Base-by-base conservation (phyloP, 1,140 invertebrate species). In the Cheumatopsyche charites region DNA sequence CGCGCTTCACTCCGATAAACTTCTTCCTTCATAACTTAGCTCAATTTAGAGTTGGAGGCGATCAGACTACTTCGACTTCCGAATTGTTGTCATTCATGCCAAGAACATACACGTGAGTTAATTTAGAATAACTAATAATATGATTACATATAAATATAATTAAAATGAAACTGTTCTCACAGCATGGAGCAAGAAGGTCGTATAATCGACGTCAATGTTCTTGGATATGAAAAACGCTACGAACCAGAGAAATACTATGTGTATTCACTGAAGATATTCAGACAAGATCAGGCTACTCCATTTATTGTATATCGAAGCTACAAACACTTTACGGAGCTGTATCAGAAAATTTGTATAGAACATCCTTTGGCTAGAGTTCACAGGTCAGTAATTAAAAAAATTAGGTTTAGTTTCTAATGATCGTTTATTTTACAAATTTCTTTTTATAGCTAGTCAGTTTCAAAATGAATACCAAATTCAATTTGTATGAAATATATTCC, bases 181-280 rank as follows among this genome's bases (percentile, higher is more conserved):
- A 96, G 94, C 71, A 91, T 94, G 88, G 87, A 91, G 62, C 91
- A 92, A 81, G 97, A 99, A 85, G 97, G 97, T 11, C 88, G 92
- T 25, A 88, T 99, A 61, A 89, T 88, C n/a, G 88, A 87, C 67
- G 92, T 98, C 1, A 90, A 92, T 81, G 93, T 98, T 9, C 88
- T 93, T 58, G 91, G 91, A 62, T 97, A 90, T 81, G 93, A 97
- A 84, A 99, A 99, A 81, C 89, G 95, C 74, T 98, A 97, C 80
- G 94, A 95, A 81, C 96, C 96, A 21, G 96, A 98, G 79, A 99
- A 99, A 85, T 96, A 97, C 85, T 99, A 99, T 82, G 95, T 98
- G 78, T 99, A 97, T 81, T 92, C 97, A 76, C 82, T 99, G 49
- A 88, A 90, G 77, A 92, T 99, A 49, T 90, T 91, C 76, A 86